Conservation (phyloP, 2,797 vertebrate species). For the Pempheris klunzingeri region DNA sequence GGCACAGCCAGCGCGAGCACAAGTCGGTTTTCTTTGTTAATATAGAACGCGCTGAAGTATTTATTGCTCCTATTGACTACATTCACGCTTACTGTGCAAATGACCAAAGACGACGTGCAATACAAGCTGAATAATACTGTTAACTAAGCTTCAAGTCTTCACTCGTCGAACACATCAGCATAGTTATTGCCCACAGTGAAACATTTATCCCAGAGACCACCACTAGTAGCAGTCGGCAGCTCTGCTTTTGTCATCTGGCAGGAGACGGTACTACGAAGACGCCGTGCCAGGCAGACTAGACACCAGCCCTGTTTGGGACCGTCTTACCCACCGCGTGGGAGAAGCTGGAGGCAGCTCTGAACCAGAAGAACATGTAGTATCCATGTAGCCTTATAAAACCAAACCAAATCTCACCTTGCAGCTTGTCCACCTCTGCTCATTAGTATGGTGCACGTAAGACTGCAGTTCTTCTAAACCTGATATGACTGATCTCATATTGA, state of each 20-base stretch:
- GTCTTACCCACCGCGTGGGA: not conserved
- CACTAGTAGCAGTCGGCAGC: not conserved
- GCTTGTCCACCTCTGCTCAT: not conserved
- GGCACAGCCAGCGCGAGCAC: too few relatives aligned
- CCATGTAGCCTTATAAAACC: not conserved
- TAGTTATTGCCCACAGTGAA: not conserved
- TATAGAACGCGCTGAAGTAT: too few relatives aligned
- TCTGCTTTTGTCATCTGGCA: not conserved
- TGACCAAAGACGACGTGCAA: conserved; percentile 1
- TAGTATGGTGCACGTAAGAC: too few relatives aligned
- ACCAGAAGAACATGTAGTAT: not conserved
- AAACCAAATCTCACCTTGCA: not conserved
- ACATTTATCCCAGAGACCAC: not conserved
- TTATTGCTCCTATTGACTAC: too few relatives aligned
- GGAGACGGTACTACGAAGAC: not conserved
- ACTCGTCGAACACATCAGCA: not conserved
- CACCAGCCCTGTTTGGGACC: not conserved
- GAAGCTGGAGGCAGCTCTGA: not conserved
- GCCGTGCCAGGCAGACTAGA: not conserved
- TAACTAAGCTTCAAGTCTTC: not conserved
- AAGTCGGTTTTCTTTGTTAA: too few relatives aligned
- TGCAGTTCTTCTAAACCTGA: too few relatives aligned
- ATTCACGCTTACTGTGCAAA: not conserved
- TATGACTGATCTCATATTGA: too few relatives aligned
- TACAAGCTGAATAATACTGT: too few relatives aligned